Conservation (phyloP, 1,140 invertebrate species). For the Pseudobourletiella spinata region DNA sequence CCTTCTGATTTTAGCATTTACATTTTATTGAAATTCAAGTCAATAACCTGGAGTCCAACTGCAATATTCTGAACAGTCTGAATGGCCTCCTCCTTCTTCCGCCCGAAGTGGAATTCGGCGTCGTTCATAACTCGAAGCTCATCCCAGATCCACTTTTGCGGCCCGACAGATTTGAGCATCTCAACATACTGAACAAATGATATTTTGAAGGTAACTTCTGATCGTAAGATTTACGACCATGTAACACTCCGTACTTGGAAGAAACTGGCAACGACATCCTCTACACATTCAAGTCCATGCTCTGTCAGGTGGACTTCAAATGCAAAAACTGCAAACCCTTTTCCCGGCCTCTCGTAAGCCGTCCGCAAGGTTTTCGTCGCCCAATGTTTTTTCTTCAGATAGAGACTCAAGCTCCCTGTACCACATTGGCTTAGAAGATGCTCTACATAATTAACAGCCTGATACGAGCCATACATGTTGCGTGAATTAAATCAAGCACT, state of each 20-base stretch:
- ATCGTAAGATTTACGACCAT: not conserved
- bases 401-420: conserved; percentile 79
- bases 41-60: not conserved
- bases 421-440: conserved; percentile 94
- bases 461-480: conserved; percentile 37
- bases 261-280: conserved; percentile 72
- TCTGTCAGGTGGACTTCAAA: conserved; percentile 84
- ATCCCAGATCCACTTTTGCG: conserved; percentile 80
- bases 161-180: conserved; percentile 63
- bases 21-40: no score
- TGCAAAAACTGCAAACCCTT: conserved; percentile 81
- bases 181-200: conserved; percentile 61
- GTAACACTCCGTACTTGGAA: conserved; percentile 54
- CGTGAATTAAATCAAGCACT: no score
- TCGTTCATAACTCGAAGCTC: conserved; percentile 68
- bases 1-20: no score
- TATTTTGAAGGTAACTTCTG: not conserved
- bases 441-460: conserved; percentile 81
- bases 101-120: conserved; percentile 80
- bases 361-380: conserved; percentile 69
- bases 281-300: conserved; percentile 70
- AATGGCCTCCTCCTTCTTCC: no score
- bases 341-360: conserved; percentile 60
- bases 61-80: no score
- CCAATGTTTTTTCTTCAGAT: conserved; percentile 77